Percentiles rank a stretch among this genome's conserved stretches.
These are phyloP conservation scores for Pardalotus punctatus DNA, from an alignment of 2,113 vertebrate species.

Conservation along the genomic window DNA sequence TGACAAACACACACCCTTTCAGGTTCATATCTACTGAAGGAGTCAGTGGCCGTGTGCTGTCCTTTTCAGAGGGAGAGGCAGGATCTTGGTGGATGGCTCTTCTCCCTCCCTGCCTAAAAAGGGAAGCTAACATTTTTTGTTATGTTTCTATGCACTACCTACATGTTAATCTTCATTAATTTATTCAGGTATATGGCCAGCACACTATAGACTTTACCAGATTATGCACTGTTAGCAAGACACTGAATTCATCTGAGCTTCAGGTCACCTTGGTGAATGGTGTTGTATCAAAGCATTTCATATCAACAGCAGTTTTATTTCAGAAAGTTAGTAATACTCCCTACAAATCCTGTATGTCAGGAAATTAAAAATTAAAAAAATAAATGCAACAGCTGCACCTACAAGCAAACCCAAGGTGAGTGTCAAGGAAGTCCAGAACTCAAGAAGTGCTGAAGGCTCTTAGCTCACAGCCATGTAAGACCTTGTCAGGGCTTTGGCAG, in stretches of 20 bases:
- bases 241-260: background rate
- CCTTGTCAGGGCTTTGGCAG: background rate
- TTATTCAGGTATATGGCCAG: background rate
- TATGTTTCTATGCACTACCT: background rate
- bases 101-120: background rate
- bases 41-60: background rate
- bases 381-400: background rate
- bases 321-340: background rate
- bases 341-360: background rate
- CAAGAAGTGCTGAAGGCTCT: background rate
- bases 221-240: background rate
- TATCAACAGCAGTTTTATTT: background rate
- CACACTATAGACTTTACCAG: background rate
- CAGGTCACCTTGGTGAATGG: background rate
- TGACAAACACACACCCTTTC: background rate
- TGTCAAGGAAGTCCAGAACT: background rate
- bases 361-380: background rate
- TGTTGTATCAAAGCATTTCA: background rate
- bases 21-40: background rate
- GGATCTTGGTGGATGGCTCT: background rate
- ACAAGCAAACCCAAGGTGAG: background rate
- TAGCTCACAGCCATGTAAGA: accelerated
- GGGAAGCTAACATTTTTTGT: background rate
- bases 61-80: background rate
- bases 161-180: background rate